Base-by-base conservation (phyloP, 2,113 vertebrate genomes). In the Sinocyclocheilus anshuiensis region DNA sequence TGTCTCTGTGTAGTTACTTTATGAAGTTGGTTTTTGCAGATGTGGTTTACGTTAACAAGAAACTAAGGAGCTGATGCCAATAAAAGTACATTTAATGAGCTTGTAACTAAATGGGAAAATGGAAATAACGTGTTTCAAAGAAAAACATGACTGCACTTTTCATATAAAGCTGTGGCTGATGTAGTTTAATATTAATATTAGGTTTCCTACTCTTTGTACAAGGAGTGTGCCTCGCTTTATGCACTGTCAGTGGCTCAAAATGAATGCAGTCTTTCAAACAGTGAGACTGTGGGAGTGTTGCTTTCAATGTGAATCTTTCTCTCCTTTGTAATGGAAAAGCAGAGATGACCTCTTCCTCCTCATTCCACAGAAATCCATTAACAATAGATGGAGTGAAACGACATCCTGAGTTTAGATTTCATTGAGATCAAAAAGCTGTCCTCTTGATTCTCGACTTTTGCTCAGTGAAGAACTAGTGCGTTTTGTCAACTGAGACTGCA, bases 381-480 rank as follows among this genome's bases (percentile, higher is more conserved):
- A 92, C 89, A 89, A 91, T 91, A 63, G 85, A 91, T 92, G 89
- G 87, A 69, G 87, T 88, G 63, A 71, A 89, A 81, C 53, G 16
- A 26, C 61, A 77, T 81, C 72, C 45, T 26, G 16, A 33, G 74
- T 71, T 65, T 72, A 67, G 50, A 65, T 83, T 89, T 22, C 75
- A 78, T 74, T 85, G 53, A 53, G 53, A 55, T 86, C 72, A 48
- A 81, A 71, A 72, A 33, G 45, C 15, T 16, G 33, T 26, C 22
- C 1, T 39, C 50, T 48, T 53, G 36, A 24, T 57, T 71, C 79
- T 65, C 29, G 29, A 59, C 18, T 26, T 69, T 63, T 69, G 63
- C 11, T 10, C 5, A 6, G 36, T 18, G 39, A 6, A 45, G 59
- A 45, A 24, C 13, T 81, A 5, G 78, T 48, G 36, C 26, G 59